phyloP scores from a whole-genome alignment of 1,140 invertebrate genomes.

The Sogatella furcifera region DNA sequence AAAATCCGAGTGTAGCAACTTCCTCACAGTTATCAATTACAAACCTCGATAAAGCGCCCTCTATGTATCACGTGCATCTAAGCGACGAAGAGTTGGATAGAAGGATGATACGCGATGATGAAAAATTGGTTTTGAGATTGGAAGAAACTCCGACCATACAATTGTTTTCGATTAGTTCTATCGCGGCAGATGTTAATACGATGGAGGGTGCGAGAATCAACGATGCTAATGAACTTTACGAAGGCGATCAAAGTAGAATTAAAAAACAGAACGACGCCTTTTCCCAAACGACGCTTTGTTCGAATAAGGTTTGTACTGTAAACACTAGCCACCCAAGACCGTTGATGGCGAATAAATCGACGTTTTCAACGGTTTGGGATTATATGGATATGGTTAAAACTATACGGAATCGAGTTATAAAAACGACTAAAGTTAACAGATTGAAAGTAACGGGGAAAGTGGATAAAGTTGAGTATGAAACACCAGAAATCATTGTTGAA shows the following conservation, averaged over 20 bases:
- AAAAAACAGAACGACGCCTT: neutral
- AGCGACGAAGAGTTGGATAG: too few relatives aligned
- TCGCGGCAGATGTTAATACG: neutral
- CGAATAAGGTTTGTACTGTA: neutral
- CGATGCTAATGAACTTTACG: neutral
- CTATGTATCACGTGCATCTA: too few relatives aligned
- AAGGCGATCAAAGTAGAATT: too few relatives aligned
- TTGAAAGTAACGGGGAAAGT: neutral
- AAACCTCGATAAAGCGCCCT: too few relatives aligned
- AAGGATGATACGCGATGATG: too few relatives aligned
- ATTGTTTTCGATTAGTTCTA: neutral
- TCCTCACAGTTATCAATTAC: too few relatives aligned
- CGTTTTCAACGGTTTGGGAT: slow-evolving; percentile 1
- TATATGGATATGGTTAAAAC: slow-evolving; percentile 3
- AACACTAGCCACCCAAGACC: neutral
- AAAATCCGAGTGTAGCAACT: too few relatives aligned
- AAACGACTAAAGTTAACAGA: neutral
- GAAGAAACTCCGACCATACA: neutral
- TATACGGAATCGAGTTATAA: neutral
- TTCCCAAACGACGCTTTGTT: neutral
- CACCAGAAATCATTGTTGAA: neutral
- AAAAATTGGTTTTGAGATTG: neutral
- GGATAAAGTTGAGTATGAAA: neutral
- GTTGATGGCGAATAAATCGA: neutral
- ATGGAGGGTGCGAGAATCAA: neutral